phyloP scores from a whole-genome alignment of 2,888 invertebrate genomes.

The Drosophila kuntzei region DNA sequence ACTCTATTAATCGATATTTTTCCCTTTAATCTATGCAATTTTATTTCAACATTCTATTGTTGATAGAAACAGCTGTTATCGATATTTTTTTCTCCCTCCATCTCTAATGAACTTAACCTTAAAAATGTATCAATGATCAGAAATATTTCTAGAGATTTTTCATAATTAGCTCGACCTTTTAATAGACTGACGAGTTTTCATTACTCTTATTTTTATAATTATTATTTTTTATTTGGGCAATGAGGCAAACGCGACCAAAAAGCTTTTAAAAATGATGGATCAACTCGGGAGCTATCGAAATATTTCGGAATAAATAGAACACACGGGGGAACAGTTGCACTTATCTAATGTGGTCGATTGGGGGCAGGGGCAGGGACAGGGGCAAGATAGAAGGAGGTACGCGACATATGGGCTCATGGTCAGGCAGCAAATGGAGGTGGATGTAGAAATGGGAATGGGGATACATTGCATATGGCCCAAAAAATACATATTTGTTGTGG shows the following conservation, averaged over 20 bases:
- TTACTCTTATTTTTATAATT: slow-evolving; percentile 8
- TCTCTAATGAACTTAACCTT: slow-evolving; percentile 2
- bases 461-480: slow-evolving; percentile 41
- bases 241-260: slow-evolving; percentile 44
- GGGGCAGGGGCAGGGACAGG: slow-evolving; percentile 1
- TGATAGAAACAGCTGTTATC: neutral
- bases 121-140: neutral
- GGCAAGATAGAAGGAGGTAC: neutral
- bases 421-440: slow-evolving; percentile 31
- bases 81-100: neutral
- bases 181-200: neutral
- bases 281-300: slow-evolving; percentile 45
- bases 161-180: slow-evolving; percentile 5
- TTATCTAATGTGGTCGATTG: slow-evolving; percentile 45
- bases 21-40: too few species aligned
- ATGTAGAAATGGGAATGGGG: slow-evolving; percentile 1
- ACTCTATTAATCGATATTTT: neutral
- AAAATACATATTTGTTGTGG: slow-evolving; percentile 4
- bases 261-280: slow-evolving; percentile 71
- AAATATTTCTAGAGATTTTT: neutral
- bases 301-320: slow-evolving; percentile 31
- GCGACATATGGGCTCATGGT: slow-evolving; percentile 71
- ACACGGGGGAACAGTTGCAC: slow-evolving; percentile 33
- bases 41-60: neutral
- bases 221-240: slow-evolving; percentile 25